Conservation (phyloP, 2,113 vertebrate genomes). For the Cottus gobio region DNA sequence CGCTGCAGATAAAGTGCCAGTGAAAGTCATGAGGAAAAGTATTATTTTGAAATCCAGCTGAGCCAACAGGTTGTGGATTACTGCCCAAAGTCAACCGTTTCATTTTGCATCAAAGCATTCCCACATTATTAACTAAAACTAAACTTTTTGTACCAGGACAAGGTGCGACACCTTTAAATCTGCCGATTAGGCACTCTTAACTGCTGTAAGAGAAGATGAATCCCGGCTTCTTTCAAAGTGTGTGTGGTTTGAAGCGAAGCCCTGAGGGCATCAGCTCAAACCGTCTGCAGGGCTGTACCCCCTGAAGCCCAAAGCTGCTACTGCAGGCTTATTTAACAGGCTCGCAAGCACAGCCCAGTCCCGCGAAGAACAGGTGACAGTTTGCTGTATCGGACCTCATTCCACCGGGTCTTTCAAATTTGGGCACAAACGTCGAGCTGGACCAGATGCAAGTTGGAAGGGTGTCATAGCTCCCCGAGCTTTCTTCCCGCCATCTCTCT, state of each 20-base stretch:
- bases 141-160: slow-evolving; percentile 13
- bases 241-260: slow-evolving; percentile 59
- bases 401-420: slow-evolving; percentile 25
- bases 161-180: slow-evolving; percentile 36
- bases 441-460: slow-evolving; percentile 41
- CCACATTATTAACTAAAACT: slow-evolving; percentile 16
- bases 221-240: slow-evolving; percentile 47
- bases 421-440: slow-evolving; percentile 51
- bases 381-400: slow-evolving; percentile 10
- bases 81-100: slow-evolving; percentile 18
- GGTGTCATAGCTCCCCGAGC: slow-evolving; percentile 36
- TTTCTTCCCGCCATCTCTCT: slow-evolving; percentile 15
- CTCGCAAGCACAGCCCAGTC: slow-evolving; percentile 14
- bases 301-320: slow-evolving; percentile 52
- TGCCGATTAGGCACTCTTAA: slow-evolving; percentile 47
- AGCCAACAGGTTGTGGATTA: neutral
- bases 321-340: slow-evolving; percentile 48
- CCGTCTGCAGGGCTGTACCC: slow-evolving; percentile 50
- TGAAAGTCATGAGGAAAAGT: neutral
- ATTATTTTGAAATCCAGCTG: neutral
- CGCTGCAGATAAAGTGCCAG: neutral
- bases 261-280: slow-evolving; percentile 61
- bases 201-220: slow-evolving; percentile 39
- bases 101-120: slow-evolving; percentile 8
- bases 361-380: slow-evolving; percentile 60